Evolutionary conservation across 92 coral and sea anemone genomes (phyloP).

Genomic region (Meandrina meandrites): DNA sequence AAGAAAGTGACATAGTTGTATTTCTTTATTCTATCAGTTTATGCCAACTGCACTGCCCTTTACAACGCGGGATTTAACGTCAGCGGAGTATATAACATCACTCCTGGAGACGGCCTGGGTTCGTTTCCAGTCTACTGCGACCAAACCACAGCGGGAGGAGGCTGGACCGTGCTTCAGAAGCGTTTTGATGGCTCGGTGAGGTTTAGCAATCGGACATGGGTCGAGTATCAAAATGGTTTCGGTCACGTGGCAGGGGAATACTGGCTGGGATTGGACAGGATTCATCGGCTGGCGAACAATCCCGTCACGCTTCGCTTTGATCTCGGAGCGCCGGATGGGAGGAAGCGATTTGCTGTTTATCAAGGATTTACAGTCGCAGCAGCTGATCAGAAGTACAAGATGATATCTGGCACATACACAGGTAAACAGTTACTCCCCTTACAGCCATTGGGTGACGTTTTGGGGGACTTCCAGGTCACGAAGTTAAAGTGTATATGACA

Average conservation of each 20-base stretch:
- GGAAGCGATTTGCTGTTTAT: conserved; percentile 59
- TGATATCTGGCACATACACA: conserved; percentile 51
- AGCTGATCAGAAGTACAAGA: conserved; percentile 51
- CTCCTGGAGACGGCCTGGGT: conserved; percentile 50
- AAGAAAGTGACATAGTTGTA: not conserved
- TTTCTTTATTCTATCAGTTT: conserved; percentile 30
- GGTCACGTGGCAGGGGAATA: conserved; percentile 67
- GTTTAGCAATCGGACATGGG: conserved; percentile 50
- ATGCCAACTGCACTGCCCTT: conserved; percentile 49
- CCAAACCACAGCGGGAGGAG: conserved; percentile 66
- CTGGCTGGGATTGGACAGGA: conserved; percentile 78
- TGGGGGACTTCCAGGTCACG: too few species aligned
- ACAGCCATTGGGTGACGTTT: too few species aligned
- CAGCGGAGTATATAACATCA: conserved; percentile 63
- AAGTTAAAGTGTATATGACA: too few species aligned
- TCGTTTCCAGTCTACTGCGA: conserved; percentile 64
- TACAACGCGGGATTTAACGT: conserved; percentile 52
- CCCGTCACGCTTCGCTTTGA: conserved; percentile 66
- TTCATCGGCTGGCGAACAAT: conserved; percentile 60
- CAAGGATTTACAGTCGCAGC: conserved; percentile 60
- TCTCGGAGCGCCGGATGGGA: conserved; percentile 69
- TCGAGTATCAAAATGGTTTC: conserved; percentile 59
- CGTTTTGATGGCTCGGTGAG: conserved; percentile 74
- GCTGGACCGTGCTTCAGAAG: conserved; percentile 74
- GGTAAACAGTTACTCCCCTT: conserved; percentile 40